Conservation (phyloP, 1,140 invertebrate genomes). For the Ladona fulva region DNA sequence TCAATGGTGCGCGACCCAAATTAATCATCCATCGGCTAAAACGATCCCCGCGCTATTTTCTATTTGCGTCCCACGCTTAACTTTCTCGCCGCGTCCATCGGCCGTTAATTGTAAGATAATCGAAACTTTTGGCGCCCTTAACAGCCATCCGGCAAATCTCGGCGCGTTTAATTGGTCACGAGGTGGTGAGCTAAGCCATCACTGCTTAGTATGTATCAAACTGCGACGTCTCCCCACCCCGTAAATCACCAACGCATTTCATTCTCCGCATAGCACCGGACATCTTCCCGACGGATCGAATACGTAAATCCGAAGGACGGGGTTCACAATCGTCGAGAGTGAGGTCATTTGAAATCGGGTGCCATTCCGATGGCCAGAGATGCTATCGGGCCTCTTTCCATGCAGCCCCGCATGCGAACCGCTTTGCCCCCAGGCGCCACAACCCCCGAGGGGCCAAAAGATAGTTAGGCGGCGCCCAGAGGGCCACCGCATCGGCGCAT, state of each 20-base stretch:
- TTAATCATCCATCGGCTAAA: too few species aligned
- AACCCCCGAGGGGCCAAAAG: not conserved
- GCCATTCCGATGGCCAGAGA: not conserved
- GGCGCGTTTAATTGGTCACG: constrained; percentile 1
- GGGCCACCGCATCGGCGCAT: not conserved
- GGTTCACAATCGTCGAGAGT: not conserved
- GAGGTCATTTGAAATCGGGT: constrained; percentile 9
- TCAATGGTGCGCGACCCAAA: too few species aligned
- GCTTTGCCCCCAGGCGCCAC: not conserved
- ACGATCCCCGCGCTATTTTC: too few species aligned
- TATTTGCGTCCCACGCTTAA: too few species aligned
- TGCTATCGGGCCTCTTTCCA: not conserved
- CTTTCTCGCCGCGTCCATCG: too few species aligned
- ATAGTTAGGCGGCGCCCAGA: not conserved
- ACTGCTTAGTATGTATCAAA: not conserved
- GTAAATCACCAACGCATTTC: not conserved
- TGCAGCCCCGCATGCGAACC: not conserved
- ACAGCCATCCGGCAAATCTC: not conserved
- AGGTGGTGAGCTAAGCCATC: not conserved
- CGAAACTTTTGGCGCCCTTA: too few species aligned
- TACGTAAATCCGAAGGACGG: not conserved
- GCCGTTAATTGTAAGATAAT: too few species aligned
- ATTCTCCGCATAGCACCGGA: not conserved
- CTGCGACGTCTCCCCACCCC: not conserved
- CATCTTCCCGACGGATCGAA: not conserved